These are phyloP conservation scores for Cephus nigrinus DNA, from an alignment of 2,888 invertebrate genomes.

Conservation along the genomic window DNA sequence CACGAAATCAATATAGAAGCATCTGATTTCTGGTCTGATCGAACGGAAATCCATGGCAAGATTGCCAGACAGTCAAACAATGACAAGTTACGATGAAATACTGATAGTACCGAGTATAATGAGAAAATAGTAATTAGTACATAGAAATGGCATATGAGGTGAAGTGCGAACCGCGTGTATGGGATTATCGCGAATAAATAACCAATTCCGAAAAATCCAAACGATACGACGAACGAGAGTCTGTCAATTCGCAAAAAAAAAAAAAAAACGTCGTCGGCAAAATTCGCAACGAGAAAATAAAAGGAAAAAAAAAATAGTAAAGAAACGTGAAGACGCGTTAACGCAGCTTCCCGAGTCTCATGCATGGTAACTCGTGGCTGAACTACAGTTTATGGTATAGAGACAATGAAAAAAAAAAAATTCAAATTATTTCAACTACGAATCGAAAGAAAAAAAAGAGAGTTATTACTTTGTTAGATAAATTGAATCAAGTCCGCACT, in stretches of 20 bases:
- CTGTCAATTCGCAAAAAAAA: not conserved
- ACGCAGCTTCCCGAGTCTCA: constrained; percentile 68
- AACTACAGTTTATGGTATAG: not conserved
- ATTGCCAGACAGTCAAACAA: not conserved
- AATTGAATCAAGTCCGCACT: not conserved
- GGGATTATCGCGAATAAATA: constrained; percentile 1
- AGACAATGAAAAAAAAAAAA: constrained; percentile 8
- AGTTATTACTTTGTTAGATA: not conserved
- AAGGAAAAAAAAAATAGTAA: not conserved
- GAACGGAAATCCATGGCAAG: not conserved
- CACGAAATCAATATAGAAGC: not conserved
- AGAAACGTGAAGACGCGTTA: constrained; percentile 50
- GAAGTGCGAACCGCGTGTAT: not conserved
- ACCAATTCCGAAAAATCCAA: constrained; percentile 22
- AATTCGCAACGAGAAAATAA: not conserved
- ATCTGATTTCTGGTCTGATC: not conserved
- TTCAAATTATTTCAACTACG: not conserved
- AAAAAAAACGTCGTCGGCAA: not conserved
- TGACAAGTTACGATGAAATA: not conserved
- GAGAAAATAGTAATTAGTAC: not conserved
- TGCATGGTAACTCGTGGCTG: constrained; percentile 38
- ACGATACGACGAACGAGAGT: not conserved
- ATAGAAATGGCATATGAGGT: not conserved
- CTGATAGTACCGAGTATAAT: not conserved
- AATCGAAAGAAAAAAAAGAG: not conserved